These are phyloP conservation scores for Euphydryas editha DNA, from an alignment of 2,888 invertebrate genomes.

Conservation along the genomic window DNA sequence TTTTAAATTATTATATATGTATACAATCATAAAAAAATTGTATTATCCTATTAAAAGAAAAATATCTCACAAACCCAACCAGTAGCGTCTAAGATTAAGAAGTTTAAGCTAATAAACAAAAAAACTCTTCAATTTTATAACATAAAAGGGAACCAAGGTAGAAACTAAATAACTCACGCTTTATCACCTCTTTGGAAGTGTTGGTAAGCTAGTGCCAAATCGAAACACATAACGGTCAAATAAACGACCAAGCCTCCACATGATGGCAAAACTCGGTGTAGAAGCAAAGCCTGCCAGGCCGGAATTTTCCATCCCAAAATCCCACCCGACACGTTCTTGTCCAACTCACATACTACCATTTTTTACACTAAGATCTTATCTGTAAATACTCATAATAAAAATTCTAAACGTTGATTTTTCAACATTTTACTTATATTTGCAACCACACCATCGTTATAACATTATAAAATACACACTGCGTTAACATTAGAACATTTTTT, in stretches of 20 bases:
- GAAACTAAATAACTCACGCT: constrained; percentile 64
- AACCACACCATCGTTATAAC: background rate
- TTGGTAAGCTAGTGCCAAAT: constrained; percentile 86
- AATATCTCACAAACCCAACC: no score
- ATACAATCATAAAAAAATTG: no score
- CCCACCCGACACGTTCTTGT: constrained; percentile 70
- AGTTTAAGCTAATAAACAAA: background rate
- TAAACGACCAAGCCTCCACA: constrained; percentile 85
- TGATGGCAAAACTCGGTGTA: constrained; percentile 73
- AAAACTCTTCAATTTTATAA: no score
- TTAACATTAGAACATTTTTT: background rate
- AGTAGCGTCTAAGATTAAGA: no score
- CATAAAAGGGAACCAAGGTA: no score
- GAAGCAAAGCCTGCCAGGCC: constrained; percentile 70
- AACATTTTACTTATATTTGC: background rate
- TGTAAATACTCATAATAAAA: constrained; percentile 16
- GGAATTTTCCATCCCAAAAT: constrained; percentile 71
- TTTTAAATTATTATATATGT: no score
- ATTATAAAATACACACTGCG: background rate
- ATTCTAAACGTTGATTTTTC: background rate
- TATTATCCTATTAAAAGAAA: no score
- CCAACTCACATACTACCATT: constrained; percentile 76
- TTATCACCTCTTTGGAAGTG: constrained; percentile 85
- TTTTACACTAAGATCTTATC: constrained; percentile 12
- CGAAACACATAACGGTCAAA: constrained; percentile 86